Evolutionary conservation across 37 sponge, comb jelly and placozoan species (phyloP), one percentile per base, ranked within the genome.

Genomic region (Tethya wilhelma): DNA sequence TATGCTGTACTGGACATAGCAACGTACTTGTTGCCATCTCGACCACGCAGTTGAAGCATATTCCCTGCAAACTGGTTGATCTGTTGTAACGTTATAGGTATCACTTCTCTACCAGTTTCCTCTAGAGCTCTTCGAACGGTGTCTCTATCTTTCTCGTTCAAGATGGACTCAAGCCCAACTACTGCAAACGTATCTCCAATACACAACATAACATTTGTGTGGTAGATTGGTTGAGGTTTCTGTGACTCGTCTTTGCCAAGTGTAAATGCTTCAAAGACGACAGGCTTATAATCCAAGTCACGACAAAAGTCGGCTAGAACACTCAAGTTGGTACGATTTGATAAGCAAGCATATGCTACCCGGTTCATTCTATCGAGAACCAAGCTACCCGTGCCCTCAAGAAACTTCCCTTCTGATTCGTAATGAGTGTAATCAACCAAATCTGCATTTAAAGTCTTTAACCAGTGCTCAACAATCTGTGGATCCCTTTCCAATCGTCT

Each of bases 351-450:
- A 74, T 86, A 93, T 0, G 77, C 87, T 4, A 86, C 59, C 30
- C 55, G 57, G 81, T 89, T 82, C 14, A 75, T 78, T 56, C 94
- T 59, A 67, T 93, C 94, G 46, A 93, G 46, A 29, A 93, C 87
- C 87, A 93, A 67, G 73, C 94, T 93, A 40, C 94, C 94, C 32
- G 94, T 93, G 12, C 94, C 94, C 36, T 93, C 94, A 0, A 93
- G 59, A 64, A 43, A 93, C 71, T 79, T 66, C 4, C 62, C 84
- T 20, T 83, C 67, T 1, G 57, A 41, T 57, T 89, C 94, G 40
- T 71, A 89, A 12, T 53, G 55, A 53, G 66, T 76, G 32, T 84
- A 77, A 55, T 93, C 94, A 0, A 83, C 43, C 23, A 86, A 59
- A n/a, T 67, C 62, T 34, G 76, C 59, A 0, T 55, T 49, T 3